A percentile compares a stretch with the other conserved stretches of the same genome.
Conservation (phyloP, 2,797 vertebrate species). For the Sebastes matsubarae region DNA sequence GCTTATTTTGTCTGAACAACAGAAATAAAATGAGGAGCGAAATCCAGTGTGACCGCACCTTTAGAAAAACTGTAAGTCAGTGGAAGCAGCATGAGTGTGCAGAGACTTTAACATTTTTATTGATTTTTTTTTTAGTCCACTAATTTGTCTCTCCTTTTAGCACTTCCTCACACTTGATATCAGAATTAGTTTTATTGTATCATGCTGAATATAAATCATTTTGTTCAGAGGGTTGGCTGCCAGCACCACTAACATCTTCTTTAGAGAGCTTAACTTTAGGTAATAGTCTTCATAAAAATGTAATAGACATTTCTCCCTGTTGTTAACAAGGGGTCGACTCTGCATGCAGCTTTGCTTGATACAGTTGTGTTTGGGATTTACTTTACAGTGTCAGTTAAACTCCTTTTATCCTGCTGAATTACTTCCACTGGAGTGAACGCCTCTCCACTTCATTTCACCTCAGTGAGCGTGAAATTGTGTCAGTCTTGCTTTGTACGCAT, state of each 20-base stretch:
- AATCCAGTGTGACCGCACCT: not conserved
- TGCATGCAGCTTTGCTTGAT: not conserved
- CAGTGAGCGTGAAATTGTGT: not conserved
- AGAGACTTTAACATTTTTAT: not conserved
- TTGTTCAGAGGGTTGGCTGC: not conserved
- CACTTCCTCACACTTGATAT: not conserved
- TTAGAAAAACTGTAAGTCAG: not conserved
- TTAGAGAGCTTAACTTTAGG: not conserved
- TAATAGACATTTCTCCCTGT: not conserved
- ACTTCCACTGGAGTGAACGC: not conserved
- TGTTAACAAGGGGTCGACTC: not conserved
- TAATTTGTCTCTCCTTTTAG: not conserved
- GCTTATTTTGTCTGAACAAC: not conserved
- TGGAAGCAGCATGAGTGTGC: not conserved
- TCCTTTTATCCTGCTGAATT: slow-evolving; percentile 6
- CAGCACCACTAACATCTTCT: not conserved
- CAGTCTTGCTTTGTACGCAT: not conserved
- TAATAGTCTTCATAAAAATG: not conserved
- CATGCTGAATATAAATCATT: not conserved
- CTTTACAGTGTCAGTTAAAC: not conserved
- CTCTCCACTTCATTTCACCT: not conserved
- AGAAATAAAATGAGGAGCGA: not conserved
- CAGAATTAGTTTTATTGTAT: not conserved
- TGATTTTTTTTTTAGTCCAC: not conserved
- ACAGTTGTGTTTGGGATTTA: not conserved